Evolutionary conservation across 2,113 vertebrate species (phyloP).

Genomic region (Pterocles burchelli): DNA sequence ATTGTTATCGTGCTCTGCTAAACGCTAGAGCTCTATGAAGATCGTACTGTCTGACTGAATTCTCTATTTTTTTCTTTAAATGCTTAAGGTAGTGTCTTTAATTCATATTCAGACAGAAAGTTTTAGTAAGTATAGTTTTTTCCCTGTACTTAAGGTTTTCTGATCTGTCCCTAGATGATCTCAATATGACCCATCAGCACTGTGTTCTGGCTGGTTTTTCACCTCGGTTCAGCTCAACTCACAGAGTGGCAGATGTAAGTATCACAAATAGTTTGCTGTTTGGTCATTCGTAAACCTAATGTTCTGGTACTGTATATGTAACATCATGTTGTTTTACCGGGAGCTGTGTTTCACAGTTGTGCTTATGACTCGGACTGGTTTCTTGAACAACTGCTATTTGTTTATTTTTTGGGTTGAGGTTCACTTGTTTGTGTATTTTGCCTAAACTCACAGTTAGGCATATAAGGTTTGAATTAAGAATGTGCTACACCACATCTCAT

Average conservation of each 20-base stretch:
- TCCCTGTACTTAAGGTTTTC: not conserved
- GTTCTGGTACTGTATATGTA: not conserved
- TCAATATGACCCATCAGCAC: constrained; percentile 93
- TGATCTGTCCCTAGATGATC: constrained; percentile 83
- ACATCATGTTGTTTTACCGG: not conserved
- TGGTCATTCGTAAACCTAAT: not conserved
- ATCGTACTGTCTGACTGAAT: not conserved
- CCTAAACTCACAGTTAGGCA: not conserved
- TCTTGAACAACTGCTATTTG: not conserved
- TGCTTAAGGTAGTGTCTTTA: not conserved
- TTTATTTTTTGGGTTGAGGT: not conserved
- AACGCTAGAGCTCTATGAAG: not conserved
- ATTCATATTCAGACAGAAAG: not conserved
- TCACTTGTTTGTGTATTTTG: not conserved
- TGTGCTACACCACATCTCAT: not conserved
- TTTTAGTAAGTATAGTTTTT: constrained; percentile 49
- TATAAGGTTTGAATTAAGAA: not conserved
- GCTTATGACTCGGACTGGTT: not conserved
- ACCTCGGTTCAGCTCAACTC: constrained; percentile 94
- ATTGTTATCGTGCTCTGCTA: not conserved
- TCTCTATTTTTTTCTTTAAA: not conserved
- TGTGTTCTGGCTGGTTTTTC: constrained; percentile 91
- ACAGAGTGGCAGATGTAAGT: constrained; percentile 94
- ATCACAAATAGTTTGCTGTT: not conserved
- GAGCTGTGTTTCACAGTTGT: not conserved